phyloP scores from a whole-genome alignment of 1,140 invertebrate species.

The Acyrthosiphon pisum region DNA sequence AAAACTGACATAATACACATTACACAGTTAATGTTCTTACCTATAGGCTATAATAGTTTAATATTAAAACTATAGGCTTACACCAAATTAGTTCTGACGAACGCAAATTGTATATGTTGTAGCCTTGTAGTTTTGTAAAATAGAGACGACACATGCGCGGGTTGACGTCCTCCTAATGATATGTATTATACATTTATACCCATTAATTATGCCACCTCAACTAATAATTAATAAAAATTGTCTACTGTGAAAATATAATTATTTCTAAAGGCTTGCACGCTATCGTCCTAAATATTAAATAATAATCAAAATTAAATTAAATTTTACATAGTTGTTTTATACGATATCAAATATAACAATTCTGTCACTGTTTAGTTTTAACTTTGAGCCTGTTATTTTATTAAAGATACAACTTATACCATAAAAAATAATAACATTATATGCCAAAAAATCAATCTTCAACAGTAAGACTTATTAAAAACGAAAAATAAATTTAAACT shows the following conservation, averaged over 20 bases:
- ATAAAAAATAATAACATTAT: background rate
- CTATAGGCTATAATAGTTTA: too few species aligned
- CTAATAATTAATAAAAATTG: background rate
- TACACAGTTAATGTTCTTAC: too few species aligned
- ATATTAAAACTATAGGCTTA: too few species aligned
- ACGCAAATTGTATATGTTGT: background rate
- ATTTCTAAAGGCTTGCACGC: background rate
- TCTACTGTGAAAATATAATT: background rate
- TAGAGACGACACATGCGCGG: background rate
- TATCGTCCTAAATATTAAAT: background rate
- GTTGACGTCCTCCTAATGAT: background rate
- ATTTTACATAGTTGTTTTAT: background rate
- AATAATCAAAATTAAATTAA: background rate
- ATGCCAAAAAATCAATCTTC: background rate
- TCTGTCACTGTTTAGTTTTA: background rate
- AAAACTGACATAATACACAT: too few species aligned
- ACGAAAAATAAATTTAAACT: background rate
- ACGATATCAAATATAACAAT: background rate
- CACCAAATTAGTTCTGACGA: background rate
- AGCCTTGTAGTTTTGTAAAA: background rate
- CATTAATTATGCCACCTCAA: background rate
- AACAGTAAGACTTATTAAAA: background rate
- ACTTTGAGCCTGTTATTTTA: background rate
- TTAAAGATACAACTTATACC: background rate
- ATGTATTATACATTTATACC: background rate